Base-by-base conservation (phyloP, 1,140 invertebrate species). In the Drosophila nebulosa region DNA sequence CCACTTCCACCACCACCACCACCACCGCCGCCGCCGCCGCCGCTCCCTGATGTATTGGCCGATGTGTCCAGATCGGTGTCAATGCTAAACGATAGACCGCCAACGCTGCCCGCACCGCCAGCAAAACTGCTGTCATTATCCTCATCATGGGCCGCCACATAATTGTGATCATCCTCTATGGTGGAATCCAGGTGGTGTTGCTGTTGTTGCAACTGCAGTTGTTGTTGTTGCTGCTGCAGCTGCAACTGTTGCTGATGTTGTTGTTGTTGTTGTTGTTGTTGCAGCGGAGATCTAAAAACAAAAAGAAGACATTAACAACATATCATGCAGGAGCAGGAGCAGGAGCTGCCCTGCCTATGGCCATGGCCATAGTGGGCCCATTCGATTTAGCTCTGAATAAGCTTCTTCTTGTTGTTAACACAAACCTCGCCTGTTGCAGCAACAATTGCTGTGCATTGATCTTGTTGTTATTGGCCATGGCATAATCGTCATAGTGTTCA, bases 101-200 rank as follows among this genome's bases (percentile, higher is more conserved):
- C 59, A 3, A 36, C 26, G 35, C 39, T 66, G 18, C 12, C 57
- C 4, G 14, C 50, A 6, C 62, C 76, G 32, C 32, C 57, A 14
- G 22, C 64, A 7, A 81, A 81, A 22, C 84, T 90, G 65, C 78
- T 78, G 4, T 86, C 81, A 53, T 89, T 85, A 4, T 89, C 89
- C 63, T 86, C 89, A 70, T 90, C 89, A 4, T 90, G 89, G 4
- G 79, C 75, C 1, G 81, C 89, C 50, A 90, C 89, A 70, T 90
- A 90, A 9, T 90, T 90, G 62, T 90, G 88, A 61, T 90, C 89
- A 14, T 90, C 89, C 42, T 90, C 89, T 12, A 90, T 73, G 36
- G 89, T 83, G 0, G 88, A 86, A n/a, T 90, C 89, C 39, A 90
- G 36, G 51, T 88, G 79, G 27, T 85, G 78, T 27, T 72, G 66